These are phyloP conservation scores for Patella ulyssiponensis DNA, from an alignment of 2,888 invertebrate species.

Conservation along the genomic window DNA sequence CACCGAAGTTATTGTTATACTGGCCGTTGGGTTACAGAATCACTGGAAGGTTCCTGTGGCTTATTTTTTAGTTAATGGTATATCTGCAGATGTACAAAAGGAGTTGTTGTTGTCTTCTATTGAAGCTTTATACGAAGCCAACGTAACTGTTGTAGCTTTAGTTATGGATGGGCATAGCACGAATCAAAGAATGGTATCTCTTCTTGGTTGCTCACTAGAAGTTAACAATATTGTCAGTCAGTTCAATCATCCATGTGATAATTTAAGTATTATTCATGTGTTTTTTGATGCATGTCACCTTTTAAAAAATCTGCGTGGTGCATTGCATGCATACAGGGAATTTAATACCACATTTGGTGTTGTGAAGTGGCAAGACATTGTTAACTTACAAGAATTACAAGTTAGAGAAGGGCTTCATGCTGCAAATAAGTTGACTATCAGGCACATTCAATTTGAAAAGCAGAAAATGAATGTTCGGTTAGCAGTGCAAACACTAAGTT, in stretches of 20 bases:
- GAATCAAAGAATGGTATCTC: not conserved
- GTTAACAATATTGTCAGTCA: not conserved
- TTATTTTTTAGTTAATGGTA: too few relatives aligned
- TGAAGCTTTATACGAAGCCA: too few relatives aligned
- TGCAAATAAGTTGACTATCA: constrained; percentile 8
- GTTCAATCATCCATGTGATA: not conserved
- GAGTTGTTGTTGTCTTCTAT: too few relatives aligned
- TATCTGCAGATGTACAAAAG: too few relatives aligned
- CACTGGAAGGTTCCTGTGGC: too few relatives aligned
- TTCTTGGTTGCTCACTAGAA: too few relatives aligned
- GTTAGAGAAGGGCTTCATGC: not conserved
- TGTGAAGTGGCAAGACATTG: constrained; percentile 6
- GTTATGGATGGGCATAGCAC: not conserved
- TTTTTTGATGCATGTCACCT: constrained; percentile 16
- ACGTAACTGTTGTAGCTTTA: too few relatives aligned
- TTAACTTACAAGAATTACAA: constrained; percentile 10
- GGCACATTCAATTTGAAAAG: not conserved
- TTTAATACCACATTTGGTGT: not conserved
- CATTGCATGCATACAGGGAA: not conserved
- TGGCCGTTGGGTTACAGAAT: too few relatives aligned
- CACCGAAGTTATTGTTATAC: too few relatives aligned
- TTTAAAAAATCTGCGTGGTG: constrained; percentile 14
- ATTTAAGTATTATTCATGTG: not conserved
- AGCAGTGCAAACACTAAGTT: not conserved
- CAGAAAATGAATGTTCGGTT: not conserved